A percentile compares a stretch with the other conserved stretches of the same genome.
phyloP scores from a whole-genome alignment of 2,797 vertebrate genomes.

The Ceryle rudis region DNA sequence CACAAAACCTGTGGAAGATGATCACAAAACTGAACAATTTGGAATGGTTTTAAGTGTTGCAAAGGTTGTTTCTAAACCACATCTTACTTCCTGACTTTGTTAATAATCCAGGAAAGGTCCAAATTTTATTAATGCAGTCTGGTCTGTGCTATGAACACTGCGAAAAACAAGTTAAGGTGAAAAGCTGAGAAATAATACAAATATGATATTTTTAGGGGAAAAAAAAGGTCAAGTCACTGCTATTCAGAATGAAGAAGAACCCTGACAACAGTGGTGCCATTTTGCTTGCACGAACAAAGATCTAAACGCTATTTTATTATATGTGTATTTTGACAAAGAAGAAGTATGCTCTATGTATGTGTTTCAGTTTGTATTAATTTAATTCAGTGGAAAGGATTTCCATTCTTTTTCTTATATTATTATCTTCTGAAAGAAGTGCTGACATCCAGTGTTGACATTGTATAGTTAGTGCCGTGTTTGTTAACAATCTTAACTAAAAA shows the following conservation, averaged over 20 bases:
- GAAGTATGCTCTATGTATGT: background rate
- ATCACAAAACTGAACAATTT: background rate
- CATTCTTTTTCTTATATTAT: background rate
- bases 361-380: background rate
- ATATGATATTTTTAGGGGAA: background rate
- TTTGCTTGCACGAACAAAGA: background rate
- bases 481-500: background rate
- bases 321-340: background rate
- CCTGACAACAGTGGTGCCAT: background rate
- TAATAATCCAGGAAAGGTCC: background rate
- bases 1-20: background rate
- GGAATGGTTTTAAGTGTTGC: background rate
- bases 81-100: background rate
- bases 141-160: background rate
- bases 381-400: background rate
- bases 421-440: background rate
- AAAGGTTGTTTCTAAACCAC: background rate
- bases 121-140: background rate
- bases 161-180: background rate
- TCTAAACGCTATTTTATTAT: background rate
- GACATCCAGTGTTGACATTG: background rate
- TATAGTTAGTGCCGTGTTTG: background rate
- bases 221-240: background rate
- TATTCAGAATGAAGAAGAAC: background rate
- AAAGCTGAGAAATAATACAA: background rate